phyloP scores from a whole-genome alignment of 2,113 vertebrate species.

The Chaetorhynchus papuensis region DNA sequence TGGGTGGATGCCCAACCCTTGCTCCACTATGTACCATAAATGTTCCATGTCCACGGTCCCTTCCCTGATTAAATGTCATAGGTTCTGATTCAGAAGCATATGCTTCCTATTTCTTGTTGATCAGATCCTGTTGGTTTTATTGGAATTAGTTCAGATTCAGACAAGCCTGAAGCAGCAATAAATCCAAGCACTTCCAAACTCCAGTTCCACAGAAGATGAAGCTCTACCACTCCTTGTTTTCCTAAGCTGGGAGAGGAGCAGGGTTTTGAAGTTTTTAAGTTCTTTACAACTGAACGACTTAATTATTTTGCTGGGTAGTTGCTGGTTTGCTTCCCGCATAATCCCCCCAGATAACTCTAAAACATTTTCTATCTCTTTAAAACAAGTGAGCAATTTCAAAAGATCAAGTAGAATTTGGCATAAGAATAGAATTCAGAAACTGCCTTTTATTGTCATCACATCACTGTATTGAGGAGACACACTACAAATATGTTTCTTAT shows the following conservation, averaged over 20 bases:
- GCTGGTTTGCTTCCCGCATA: background rate
- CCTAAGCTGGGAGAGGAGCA: rapidly evolving
- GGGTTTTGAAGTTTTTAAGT: background rate
- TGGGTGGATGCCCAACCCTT: background rate
- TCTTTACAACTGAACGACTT: background rate
- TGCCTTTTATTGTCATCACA: background rate
- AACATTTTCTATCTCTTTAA: background rate
- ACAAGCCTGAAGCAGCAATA: background rate
- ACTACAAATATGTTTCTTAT: background rate
- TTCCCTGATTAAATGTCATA: background rate
- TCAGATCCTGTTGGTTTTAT: background rate
- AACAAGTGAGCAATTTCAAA: background rate
- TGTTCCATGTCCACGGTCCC: background rate
- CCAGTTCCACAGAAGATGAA: background rate
- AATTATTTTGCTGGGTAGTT: background rate
- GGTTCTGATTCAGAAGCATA: background rate
- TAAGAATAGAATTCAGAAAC: background rate
- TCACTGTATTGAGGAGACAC: background rate
- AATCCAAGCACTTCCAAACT: background rate
- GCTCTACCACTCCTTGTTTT: background rate
- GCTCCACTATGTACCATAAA: background rate
- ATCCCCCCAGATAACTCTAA: background rate
- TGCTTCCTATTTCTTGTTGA: background rate
- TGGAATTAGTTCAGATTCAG: background rate
- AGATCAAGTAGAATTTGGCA: background rate